These are phyloP conservation scores for Sphaeridia pumilis DNA, from an alignment of 2,888 invertebrate species.

Conservation along the genomic window DNA sequence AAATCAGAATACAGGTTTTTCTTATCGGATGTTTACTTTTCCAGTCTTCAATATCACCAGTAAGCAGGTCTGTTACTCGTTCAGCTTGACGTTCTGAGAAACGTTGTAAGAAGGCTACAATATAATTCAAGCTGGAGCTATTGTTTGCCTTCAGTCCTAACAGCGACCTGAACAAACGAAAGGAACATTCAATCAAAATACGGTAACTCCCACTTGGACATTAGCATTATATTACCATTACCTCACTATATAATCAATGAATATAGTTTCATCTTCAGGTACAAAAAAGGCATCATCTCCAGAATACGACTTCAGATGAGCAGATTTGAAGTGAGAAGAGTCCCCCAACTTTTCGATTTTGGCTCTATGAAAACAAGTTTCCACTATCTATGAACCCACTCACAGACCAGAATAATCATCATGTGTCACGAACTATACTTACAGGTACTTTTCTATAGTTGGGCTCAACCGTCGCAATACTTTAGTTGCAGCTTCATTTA, in stretches of 20 bases:
- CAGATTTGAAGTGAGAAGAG: background rate
- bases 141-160: background rate
- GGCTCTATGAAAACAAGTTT: background rate
- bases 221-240: conserved; percentile 1
- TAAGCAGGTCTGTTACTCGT: background rate
- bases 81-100: conserved; percentile 9
- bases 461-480: conserved; percentile 6
- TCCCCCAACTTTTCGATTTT: conserved; percentile 12
- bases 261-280: conserved; percentile 7
- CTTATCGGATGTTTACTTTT: background rate
- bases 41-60: conserved; percentile 6
- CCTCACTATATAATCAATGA: conserved; percentile 14
- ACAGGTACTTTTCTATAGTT: conserved; percentile 10
- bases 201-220: background rate
- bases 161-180: conserved; percentile 1
- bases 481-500: conserved; percentile 1
- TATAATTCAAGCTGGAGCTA: background rate
- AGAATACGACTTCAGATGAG: conserved; percentile 9
- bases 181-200: background rate
- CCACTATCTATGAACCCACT: background rate
- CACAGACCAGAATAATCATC: background rate
- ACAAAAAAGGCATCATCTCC: conserved; percentile 8
- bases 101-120: conserved; percentile 2
- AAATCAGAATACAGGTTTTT: too few relatives aligned
- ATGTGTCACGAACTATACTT: too few relatives aligned